Conservation (phyloP, 2,888 invertebrate species). For the Quadriops clusia region DNA sequence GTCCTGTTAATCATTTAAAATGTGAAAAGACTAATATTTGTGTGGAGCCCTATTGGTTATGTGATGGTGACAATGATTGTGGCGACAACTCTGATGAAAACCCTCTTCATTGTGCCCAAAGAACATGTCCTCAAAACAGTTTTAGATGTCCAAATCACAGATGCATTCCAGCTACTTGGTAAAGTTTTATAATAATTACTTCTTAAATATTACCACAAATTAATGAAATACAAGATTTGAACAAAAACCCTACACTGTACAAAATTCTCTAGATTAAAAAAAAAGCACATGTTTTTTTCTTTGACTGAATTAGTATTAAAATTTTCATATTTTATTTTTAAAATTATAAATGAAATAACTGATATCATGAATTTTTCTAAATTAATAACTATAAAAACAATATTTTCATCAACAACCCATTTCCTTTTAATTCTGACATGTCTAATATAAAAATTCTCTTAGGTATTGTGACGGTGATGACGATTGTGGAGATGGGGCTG, state of each 20-base stretch:
- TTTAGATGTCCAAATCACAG: constrained; percentile 88
- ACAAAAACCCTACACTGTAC: too few relatives aligned
- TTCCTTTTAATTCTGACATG: constrained; percentile 7
- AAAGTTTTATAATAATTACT: too few relatives aligned
- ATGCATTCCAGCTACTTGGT: constrained; percentile 90
- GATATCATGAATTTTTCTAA: too few relatives aligned
- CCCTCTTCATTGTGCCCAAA: constrained; percentile 74
- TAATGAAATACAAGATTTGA: too few relatives aligned
- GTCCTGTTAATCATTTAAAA: constrained; percentile 79
- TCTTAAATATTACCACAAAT: too few relatives aligned
- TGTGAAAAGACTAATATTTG: constrained; percentile 93
- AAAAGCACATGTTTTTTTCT: too few relatives aligned
- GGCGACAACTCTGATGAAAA: constrained; percentile 92
- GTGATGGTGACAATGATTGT: constrained; percentile 94
- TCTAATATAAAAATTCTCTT: too few relatives aligned
- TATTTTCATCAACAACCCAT: not conserved
- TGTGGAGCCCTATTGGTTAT: constrained; percentile 94
- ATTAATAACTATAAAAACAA: too few relatives aligned
- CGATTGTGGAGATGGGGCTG: constrained; percentile 81
- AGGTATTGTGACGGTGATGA: constrained; percentile 90
- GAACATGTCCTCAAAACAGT: constrained; percentile 83
- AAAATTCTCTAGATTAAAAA: too few relatives aligned
- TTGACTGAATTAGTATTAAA: too few relatives aligned
- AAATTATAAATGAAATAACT: too few relatives aligned
- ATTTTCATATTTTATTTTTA: too few relatives aligned